Conservation (phyloP, 2,888 invertebrate genomes). For the Dryomyza anilis region DNA sequence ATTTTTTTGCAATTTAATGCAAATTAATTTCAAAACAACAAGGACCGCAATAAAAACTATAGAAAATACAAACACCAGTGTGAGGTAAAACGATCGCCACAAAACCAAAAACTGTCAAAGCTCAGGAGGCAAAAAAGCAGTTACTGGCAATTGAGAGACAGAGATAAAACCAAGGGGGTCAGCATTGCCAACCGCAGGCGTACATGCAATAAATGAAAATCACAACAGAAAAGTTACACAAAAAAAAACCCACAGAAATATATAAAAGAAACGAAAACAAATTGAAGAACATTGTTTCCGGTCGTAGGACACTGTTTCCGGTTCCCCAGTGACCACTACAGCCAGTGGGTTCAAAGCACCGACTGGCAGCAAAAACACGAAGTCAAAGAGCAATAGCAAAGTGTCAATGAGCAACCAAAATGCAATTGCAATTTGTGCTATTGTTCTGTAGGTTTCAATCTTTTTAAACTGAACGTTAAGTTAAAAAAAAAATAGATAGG, state of each 20-base stretch:
- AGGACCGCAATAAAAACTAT: constrained; percentile 1
- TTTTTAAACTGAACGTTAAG: neutral
- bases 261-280: neutral
- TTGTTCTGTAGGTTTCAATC: too few species aligned
- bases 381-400: neutral
- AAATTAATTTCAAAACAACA: constrained; percentile 11
- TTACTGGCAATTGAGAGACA: neutral
- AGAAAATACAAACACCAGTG: neutral
- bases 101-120: constrained; percentile 14
- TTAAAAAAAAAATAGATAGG: neutral
- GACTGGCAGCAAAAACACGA: neutral
- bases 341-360: constrained; percentile 12
- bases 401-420: too few species aligned
- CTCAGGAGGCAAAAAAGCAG: neutral
- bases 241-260: neutral
- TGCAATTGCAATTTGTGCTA: too few species aligned
- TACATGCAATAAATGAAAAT: neutral
- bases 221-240: neutral
- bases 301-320: neutral
- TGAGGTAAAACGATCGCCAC: neutral
- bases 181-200: neutral
- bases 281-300: neutral
- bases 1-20: constrained; percentile 17
- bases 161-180: neutral
- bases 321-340: constrained; percentile 8